Base-by-base conservation (phyloP, 2,797 vertebrate genomes). In the Chromis chromis region DNA sequence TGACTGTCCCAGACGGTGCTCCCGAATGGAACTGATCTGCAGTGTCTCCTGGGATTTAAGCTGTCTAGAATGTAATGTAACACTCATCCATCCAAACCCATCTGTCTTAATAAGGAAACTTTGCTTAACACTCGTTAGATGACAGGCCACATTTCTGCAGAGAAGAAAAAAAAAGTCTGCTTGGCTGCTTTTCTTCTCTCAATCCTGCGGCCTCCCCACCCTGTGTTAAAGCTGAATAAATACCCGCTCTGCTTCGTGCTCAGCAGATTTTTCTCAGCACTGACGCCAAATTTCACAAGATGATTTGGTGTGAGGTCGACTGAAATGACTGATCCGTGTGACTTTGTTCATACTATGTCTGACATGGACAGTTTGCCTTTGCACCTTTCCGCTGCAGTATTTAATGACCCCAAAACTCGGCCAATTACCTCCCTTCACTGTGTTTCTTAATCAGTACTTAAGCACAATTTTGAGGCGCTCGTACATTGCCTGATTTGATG, bases 181-280 rank as follows among this genome's bases (percentile, higher is more conserved):
- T 70, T 67, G 74, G 57, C 79, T 81, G 49, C 59, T 66, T 86
- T 69, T 82, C 66, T 82, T 81, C 75, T 84, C 54, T 81, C 73
- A 48, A 53, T 81, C 59, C 83, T 88, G 86, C 71, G 83, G 87
- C 70, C 82, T 91, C 88, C 78, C 84, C 85, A 58, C 90, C 85
- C 86, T 65, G 66, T 65, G 74, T 88, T 81, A 92, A 94, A 93
- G 90, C 90, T 93, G 92, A 94, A 93, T 89, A 94, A 94, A 94
- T 88, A 94, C 53, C 57, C 53, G 19, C 48, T 69, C 33, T 28
- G 25, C 53, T 86, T 62, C 74, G 66, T 77, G 77, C 83, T 85
- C 86, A 86, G 82, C 83, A 65, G 68, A 83, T 69, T 79, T 86
- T 70, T 79, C 72, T 84, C 76, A 65, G 65, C 60, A 46, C 79